These are phyloP conservation scores for Ranitomeya imitator DNA, from an alignment of 2,113 vertebrate species.

Conservation along the genomic window DNA sequence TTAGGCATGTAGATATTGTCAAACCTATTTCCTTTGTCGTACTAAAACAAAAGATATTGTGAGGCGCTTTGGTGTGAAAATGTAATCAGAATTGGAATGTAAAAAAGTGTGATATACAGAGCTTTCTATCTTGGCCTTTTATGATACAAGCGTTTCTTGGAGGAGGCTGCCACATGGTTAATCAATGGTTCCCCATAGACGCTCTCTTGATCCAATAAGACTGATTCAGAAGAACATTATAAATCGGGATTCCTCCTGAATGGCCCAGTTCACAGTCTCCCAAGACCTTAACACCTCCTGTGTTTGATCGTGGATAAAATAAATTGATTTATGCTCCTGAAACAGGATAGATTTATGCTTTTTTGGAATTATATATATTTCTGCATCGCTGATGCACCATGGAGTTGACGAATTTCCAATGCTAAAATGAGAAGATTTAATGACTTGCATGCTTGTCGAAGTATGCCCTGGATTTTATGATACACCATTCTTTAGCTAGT, in stretches of 20 bases:
- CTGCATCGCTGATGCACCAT: conserved; percentile 49
- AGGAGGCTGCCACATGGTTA: conserved; percentile 32
- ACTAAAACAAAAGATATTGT: conserved; percentile 52
- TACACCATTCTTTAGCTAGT: conserved; percentile 54
- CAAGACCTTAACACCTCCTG: conserved; percentile 48
- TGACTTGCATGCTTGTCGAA: conserved; percentile 57
- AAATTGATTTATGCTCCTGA: conserved; percentile 54
- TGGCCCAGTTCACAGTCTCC: conserved; percentile 46
- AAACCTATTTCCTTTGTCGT: conserved; percentile 26
- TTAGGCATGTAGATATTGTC: conserved; percentile 43
- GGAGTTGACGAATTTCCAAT: conserved; percentile 56
- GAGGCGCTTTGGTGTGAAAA: conserved; percentile 50
- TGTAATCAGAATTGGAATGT: conserved; percentile 44
- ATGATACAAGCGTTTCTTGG: conserved; percentile 47
- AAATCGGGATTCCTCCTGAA: conserved; percentile 44
- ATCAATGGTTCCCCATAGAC: conserved; percentile 54
- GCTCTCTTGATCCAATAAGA: conserved; percentile 46
- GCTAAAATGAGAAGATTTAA: conserved; percentile 58
- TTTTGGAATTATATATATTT: conserved; percentile 56
- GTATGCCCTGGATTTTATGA: conserved; percentile 51
- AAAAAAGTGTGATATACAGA: conserved; percentile 46
- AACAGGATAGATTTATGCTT: conserved; percentile 57
- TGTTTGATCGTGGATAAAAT: conserved; percentile 51
- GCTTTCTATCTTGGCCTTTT: conserved; percentile 43
- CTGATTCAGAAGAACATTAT: conserved; percentile 37